Evolutionary conservation across 2,888 invertebrate species (phyloP).

Genomic region (Helicoverpa assulta): DNA sequence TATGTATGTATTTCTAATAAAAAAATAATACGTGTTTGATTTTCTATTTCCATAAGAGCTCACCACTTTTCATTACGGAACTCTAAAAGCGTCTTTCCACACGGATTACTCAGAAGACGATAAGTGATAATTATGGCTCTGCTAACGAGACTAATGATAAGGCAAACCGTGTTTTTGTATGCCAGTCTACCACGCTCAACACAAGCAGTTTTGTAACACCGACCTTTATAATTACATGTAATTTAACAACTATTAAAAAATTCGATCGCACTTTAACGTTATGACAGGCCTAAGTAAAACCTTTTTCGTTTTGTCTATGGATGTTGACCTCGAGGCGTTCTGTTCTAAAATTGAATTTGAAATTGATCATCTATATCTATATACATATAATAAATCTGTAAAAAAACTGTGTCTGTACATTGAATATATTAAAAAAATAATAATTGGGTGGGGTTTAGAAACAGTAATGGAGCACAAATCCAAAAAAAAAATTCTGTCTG

Average conservation of each 20-base stretch:
- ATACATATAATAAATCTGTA: too few species aligned
- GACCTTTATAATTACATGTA: conserved; percentile 51
- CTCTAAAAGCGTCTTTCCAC: conserved; percentile 50
- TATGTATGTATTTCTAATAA: too few species aligned
- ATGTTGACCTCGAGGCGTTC: background rate
- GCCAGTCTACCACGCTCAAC: conserved; percentile 32
- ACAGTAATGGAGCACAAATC: too few species aligned
- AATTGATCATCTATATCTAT: conserved; percentile 18
- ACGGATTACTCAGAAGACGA: conserved; percentile 62
- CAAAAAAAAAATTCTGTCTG: too few species aligned
- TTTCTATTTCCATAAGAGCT: background rate
- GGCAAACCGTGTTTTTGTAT: conserved; percentile 63
- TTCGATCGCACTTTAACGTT: conserved; percentile 18
- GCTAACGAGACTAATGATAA: conserved; percentile 75
- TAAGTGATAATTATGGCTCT: conserved; percentile 73
- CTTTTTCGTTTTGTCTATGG: conserved; percentile 18
- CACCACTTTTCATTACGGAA: conserved; percentile 18
- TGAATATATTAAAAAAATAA: too few species aligned
- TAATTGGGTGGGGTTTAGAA: too few species aligned
- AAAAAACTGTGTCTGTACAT: too few species aligned
- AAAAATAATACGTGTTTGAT: background rate
- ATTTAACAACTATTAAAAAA: conserved; percentile 54
- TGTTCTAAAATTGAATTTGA: conserved; percentile 32
- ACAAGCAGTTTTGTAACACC: conserved; percentile 39
- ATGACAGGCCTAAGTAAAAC: conserved; percentile 29